Evolutionary conservation across 2,113 vertebrate species (phyloP), one percentile per base, ranked within the genome.

Genomic region (Monopterus albus): DNA sequence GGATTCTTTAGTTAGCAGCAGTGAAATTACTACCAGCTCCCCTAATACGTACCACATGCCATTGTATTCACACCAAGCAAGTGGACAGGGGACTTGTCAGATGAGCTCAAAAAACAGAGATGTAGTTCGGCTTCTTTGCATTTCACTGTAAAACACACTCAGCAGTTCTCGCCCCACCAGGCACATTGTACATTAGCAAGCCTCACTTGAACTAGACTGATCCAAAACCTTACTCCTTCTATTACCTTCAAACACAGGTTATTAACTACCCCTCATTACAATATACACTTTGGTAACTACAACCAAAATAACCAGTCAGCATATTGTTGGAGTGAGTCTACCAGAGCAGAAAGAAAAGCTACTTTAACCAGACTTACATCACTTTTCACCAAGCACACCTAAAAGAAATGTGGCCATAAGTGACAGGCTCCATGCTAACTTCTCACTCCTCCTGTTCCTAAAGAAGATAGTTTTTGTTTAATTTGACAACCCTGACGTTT

Each of bases 1-100:
- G 98, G 94, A 96, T 96, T 96, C 91, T 95, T 95, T 94, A 96
- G 96, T 98, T 97, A 96, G 96, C 96, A 95, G 96, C 94, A 94
- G 90, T 94, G 95, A 98, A 98, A 98, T 98, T 96, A 97, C 96
- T 97, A 95, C 95, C 96, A 96, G 94, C 94, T 93, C 93, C 92
- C 93, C 95, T 98, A 98, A 98, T 94, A 96, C 68, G 93, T 96
- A 96, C 96, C 96, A 98, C 96, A 99, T 98, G 96, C 93, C 87
- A 88, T 79, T 87, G 83, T 91, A 81, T 88, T 95, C 88, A 89
- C 86, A 90, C 88, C 81, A 63, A 45, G 78, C 74, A 55, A 87
- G 87, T 87, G 89, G 87, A 91, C 87, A 87, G 63, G 55, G 62
- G 73, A 75, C 76, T 76, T 79, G 80, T 79, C 79, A 89, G 89